Evolutionary conservation across 2,113 vertebrate genomes (phyloP), one percentile per base, ranked within the genome.

Genomic region (Scatophagus argus): DNA sequence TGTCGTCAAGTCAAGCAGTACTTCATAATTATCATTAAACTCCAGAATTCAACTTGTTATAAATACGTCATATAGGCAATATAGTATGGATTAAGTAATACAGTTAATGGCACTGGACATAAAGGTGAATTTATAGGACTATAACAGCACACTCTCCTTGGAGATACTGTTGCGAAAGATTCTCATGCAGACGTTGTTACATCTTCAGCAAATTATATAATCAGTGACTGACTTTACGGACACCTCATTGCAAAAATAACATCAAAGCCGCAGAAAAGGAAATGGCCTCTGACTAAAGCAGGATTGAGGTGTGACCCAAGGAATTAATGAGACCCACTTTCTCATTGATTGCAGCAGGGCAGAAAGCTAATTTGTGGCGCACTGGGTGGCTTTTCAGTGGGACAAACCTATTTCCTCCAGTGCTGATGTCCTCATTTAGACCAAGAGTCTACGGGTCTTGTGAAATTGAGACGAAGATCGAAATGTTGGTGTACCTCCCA

Each of bases 341-440:
- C 56, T 31, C 70, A 81, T 29, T 83, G 84, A 91, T 85, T 90
- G 79, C 68, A 0, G 67, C 7, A n/a, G 88, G 84, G 75, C 88
- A 81, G 60, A 79, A 74, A 84, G 72, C 62, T 90, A 83, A 90
- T 87, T 88, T 79, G 79, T 49, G 61, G 58, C 36, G 46, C 61
- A 58, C 75, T 12, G 32, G 46, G 51, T 73, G 74, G 59, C 60
- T 84, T 70, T 82, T 87, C 80, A 68, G 54, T 46, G 73, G 68
- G 47, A 67, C 79, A 86, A 83, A 71, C 63, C 83, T 67, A 88
- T 88, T 82, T 88, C 86, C 86, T 31, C 47, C 71, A 88, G 80
- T 88, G 80, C 87, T 84, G 84, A 90, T 89, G 82, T 84, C 79
- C 87, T 88, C 67, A 84, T 91, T 92, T 83, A 86, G 68, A 83